Evolutionary conservation across 2,888 invertebrate genomes (phyloP).

Genomic region (Anoncus sp.): DNA sequence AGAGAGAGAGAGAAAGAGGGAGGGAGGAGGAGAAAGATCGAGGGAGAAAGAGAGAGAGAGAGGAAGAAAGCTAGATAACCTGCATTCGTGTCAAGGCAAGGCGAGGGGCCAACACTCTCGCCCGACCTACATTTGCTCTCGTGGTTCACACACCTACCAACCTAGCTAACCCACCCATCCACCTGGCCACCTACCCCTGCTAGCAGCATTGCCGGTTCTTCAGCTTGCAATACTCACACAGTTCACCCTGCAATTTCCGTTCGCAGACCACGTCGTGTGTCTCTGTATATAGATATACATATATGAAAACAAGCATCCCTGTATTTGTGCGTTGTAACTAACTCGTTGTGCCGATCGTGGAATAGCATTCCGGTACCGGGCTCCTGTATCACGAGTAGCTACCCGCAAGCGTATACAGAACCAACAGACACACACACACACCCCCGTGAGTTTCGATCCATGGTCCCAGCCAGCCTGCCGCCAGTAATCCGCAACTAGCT

Average conservation of each 20-base stretch:
- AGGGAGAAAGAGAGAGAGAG: conserved; percentile 31
- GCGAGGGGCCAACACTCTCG: conserved; percentile 79
- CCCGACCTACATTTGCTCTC: conserved; percentile 77
- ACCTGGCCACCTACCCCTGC: conserved; percentile 61
- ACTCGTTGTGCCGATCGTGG: conserved; percentile 44
- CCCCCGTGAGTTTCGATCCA: conserved; percentile 47
- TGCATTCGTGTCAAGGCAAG: conserved; percentile 80
- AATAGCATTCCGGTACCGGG: conserved; percentile 36
- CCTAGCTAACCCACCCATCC: conserved; percentile 61
- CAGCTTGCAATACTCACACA: conserved; percentile 39
- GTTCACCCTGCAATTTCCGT: not conserved
- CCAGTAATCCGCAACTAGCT: conserved; percentile 47
- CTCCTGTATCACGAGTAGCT: conserved; percentile 10
- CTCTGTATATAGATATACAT: conserved; percentile 3
- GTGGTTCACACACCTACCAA: conserved; percentile 68
- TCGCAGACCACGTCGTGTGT: conserved; percentile 21
- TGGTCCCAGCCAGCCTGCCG: conserved; percentile 50
- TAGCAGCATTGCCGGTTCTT: conserved; percentile 50
- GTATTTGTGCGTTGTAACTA: conserved; percentile 29
- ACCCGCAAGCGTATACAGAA: conserved; percentile 10
- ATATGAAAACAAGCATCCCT: not conserved
- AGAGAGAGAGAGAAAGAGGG: conserved; percentile 24
- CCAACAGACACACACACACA: conserved; percentile 18
- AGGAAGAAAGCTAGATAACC: conserved; percentile 74
- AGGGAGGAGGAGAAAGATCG: conserved; percentile 59